Conservation (phyloP, 2,113 vertebrate genomes). For the Crotalus tigris region DNA sequence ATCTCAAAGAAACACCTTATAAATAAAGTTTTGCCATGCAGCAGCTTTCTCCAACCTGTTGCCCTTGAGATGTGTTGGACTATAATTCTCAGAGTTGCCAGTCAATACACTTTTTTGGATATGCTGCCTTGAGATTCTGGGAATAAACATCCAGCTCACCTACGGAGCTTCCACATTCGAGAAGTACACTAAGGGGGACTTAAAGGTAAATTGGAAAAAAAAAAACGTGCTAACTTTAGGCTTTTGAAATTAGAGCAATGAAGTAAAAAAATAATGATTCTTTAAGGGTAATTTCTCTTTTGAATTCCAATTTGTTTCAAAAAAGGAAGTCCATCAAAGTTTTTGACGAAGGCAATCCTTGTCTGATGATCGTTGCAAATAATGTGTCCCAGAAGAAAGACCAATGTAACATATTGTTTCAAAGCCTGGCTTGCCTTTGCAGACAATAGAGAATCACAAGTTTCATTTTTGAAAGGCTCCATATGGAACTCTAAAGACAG, state of each 20-base stretch:
- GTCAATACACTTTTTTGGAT: background rate
- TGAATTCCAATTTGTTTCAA: background rate
- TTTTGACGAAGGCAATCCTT: constrained; percentile 18
- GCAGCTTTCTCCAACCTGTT: background rate
- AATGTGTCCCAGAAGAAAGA: constrained; percentile 12
- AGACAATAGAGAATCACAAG: constrained; percentile 6
- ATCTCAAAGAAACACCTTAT: background rate
- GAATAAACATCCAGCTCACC: background rate
- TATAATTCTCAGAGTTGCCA: background rate
- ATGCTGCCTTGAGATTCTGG: background rate
- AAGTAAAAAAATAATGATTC: background rate
- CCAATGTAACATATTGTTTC: background rate
- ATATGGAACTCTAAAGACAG: background rate
- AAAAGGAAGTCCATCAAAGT: background rate
- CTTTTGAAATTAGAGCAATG: background rate
- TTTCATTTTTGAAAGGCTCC: constrained; percentile 8
- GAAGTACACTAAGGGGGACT: background rate
- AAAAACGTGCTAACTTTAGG: background rate
- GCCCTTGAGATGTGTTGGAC: background rate
- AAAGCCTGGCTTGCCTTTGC: background rate
- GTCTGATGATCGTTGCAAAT: constrained; percentile 18
- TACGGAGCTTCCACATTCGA: background rate
- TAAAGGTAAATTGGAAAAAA: background rate
- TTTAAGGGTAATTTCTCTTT: rapidly evolving
- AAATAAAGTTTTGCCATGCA: background rate